Conservation (phyloP, 2,113 vertebrate genomes). For the Scolopax mira region DNA sequence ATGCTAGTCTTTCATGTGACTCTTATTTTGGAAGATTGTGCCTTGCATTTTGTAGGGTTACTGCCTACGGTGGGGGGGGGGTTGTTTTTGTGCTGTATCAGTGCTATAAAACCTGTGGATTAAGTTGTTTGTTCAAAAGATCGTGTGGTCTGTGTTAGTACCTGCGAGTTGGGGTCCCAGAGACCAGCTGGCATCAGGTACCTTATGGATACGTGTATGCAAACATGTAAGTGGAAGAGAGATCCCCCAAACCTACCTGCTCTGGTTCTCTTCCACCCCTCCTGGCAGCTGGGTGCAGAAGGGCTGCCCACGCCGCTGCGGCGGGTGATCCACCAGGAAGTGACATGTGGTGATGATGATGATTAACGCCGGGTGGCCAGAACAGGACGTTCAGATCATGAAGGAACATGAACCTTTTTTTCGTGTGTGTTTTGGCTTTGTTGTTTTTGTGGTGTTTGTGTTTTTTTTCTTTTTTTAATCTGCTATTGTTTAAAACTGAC, state of each 20-base stretch:
- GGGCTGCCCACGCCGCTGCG: rapidly evolving
- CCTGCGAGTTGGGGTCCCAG: neutral
- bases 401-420: neutral
- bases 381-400: neutral
- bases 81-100: rapidly evolving
- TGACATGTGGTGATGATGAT: rapidly evolving
- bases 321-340: neutral
- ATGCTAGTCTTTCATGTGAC: neutral
- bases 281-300: neutral
- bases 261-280: neutral
- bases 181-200: rapidly evolving
- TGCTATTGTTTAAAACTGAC: constrained; percentile 11
- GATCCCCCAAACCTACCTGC: neutral
- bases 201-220: neutral
- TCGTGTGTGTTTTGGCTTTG: neutral
- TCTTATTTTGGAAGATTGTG: neutral
- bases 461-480: too few species aligned
- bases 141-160: neutral
- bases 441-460: too few species aligned
- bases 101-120: neutral
- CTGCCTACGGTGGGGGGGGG: neutral
- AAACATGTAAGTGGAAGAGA: too few species aligned
- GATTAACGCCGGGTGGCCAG: neutral
- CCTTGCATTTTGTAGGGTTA: neutral
- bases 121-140: neutral